A percentile compares a stretch with the other conserved stretches of the same genome.
Conservation (phyloP, 2,888 invertebrate genomes). For the Drosophila helvetica region DNA sequence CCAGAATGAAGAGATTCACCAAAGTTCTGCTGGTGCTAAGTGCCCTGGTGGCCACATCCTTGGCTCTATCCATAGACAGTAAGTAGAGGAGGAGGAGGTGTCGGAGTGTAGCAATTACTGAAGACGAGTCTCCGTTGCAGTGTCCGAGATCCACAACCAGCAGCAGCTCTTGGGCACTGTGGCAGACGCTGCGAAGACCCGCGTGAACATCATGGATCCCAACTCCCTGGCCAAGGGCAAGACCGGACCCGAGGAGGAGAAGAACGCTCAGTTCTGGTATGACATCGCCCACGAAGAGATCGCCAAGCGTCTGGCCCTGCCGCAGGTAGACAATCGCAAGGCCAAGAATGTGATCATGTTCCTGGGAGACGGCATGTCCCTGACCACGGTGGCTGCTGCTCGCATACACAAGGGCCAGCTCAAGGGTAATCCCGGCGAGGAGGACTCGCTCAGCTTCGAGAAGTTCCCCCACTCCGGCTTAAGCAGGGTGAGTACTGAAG, state of each 20-base stretch:
- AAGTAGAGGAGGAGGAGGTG: constrained; percentile 4
- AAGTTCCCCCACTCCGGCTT: constrained; percentile 87
- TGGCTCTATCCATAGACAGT: constrained; percentile 31
- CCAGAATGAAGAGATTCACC: constrained; percentile 12
- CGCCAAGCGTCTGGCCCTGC: constrained; percentile 51
- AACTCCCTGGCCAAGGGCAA: constrained; percentile 50
- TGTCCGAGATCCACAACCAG: constrained; percentile 44
- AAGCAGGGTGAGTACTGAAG: constrained; percentile 85
- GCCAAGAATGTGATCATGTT: constrained; percentile 80
- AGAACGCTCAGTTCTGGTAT: constrained; percentile 68
- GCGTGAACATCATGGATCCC: constrained; percentile 8
- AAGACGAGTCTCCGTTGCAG: constrained; percentile 25
- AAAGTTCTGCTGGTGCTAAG: constrained; percentile 15
- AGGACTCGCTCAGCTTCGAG: constrained; percentile 86
- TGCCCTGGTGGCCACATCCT: constrained; percentile 21
- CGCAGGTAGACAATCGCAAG: constrained; percentile 56
- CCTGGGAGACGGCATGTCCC: constrained; percentile 88
- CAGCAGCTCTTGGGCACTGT: constrained; percentile 53
- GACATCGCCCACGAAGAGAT: constrained; percentile 61
- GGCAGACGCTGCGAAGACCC: not conserved
- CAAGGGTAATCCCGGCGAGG: constrained; percentile 86
- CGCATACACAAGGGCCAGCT: constrained; percentile 87
- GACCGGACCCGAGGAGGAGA: constrained; percentile 59
- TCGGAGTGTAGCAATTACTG: too few species aligned
- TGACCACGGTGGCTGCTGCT: constrained; percentile 88